Conservation (phyloP, 92 coral and sea anemone species). For the Umimayanthus chanpuru region DNA sequence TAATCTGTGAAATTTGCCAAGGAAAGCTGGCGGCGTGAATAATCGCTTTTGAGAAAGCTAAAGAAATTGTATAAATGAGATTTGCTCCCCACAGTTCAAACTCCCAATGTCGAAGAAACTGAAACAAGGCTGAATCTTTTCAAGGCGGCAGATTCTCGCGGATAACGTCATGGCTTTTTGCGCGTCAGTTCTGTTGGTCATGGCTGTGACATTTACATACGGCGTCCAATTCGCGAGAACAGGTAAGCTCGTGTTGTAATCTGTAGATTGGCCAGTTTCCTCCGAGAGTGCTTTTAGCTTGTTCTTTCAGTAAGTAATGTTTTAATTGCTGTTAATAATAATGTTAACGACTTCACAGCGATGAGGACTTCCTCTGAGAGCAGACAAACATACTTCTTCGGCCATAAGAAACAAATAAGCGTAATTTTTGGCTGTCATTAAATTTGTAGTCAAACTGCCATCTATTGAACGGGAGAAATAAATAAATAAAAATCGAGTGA, state of each 20-base stretch:
- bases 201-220: neutral
- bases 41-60: neutral
- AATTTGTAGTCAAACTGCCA: neutral
- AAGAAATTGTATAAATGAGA: neutral
- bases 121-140: neutral
- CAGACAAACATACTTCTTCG: neutral
- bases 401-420: neutral
- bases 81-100: constrained; percentile 5
- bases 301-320: constrained; percentile 15
- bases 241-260: neutral
- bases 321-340: constrained; percentile 41
- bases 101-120: neutral
- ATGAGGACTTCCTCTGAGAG: neutral
- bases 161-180: constrained; percentile 31
- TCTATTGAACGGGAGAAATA: constrained; percentile 2
- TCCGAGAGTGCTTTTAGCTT: neutral
- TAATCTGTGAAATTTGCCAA: constrained; percentile 12
- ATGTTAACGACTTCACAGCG: constrained; percentile 19
- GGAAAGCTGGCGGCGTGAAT: constrained; percentile 21
- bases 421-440: neutral
- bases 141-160: neutral
- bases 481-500: constrained; percentile 16
- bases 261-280: neutral
- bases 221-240: neutral
- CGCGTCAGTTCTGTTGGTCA: neutral